phyloP scores from a whole-genome alignment of 2,888 invertebrate species.

The Cataglyphis livida region DNA sequence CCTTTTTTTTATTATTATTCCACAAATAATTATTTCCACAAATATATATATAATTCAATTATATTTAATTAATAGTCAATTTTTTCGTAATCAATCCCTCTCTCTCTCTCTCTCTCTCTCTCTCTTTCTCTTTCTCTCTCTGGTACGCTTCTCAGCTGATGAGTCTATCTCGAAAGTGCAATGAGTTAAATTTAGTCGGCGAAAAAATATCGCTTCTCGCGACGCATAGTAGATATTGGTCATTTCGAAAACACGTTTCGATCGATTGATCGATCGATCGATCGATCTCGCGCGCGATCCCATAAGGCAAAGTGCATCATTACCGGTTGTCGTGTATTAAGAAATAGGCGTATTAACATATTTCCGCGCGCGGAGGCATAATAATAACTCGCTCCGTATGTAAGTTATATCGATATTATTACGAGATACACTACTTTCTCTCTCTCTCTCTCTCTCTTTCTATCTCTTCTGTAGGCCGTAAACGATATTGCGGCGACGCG shows the following conservation, averaged over 20 bases:
- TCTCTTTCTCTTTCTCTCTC: neutral
- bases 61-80: neutral
- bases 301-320: constrained; percentile 49
- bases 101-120: neutral
- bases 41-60: neutral
- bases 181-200: constrained; percentile 3
- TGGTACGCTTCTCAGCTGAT: neutral
- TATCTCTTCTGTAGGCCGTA: neutral
- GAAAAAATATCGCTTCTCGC: neutral
- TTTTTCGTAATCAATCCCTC: neutral
- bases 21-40: neutral
- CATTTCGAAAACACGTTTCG: constrained; percentile 30
- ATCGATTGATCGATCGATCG: neutral
- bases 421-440: constrained; percentile 11
- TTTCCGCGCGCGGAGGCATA: constrained; percentile 26
- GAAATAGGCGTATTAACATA: constrained; percentile 51
- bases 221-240: neutral
- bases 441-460: neutral
- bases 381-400: constrained; percentile 38
- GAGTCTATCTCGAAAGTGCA: constrained; percentile 1
- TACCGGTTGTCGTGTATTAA: constrained; percentile 34
- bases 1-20: neutral
- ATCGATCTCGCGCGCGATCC: constrained; percentile 29
- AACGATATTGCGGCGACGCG: constrained; percentile 31
- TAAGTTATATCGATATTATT: constrained; percentile 46